A percentile compares a stretch with the other conserved stretches of the same genome.
Conservation (phyloP, 1,140 invertebrate genomes). For the Drosophila prosaltans region DNA sequence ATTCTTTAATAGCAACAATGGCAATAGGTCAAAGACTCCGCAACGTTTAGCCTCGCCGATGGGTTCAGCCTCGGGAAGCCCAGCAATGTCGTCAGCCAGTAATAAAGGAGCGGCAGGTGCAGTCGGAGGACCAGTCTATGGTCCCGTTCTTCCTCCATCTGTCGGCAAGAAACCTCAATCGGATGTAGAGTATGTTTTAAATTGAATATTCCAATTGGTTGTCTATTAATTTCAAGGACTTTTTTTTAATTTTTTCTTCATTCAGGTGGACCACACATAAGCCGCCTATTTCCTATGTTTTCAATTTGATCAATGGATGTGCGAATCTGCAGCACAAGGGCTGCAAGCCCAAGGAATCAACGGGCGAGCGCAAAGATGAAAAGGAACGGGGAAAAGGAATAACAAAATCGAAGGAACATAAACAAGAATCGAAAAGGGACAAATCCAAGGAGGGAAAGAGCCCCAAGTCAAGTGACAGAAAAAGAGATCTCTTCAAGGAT, state of each 20-base stretch:
- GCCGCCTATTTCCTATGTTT: constrained; percentile 48
- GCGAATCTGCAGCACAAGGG: constrained; percentile 44
- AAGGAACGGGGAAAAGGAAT: neutral
- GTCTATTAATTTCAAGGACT: neutral
- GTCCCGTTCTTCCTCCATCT: constrained; percentile 31
- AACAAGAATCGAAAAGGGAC: neutral
- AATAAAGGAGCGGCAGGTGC: neutral
- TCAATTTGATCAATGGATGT: constrained; percentile 51
- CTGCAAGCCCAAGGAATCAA: constrained; percentile 31
- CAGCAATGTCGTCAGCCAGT: neutral
- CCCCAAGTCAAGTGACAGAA: neutral
- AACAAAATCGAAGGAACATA: constrained; percentile 20
- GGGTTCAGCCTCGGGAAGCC: neutral
- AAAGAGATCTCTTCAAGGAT: neutral
- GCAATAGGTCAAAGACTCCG: constrained; percentile 15
- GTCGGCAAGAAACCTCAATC: constrained; percentile 46
- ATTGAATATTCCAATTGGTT: neutral
- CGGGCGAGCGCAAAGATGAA: neutral
- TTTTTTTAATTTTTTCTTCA: neutral
- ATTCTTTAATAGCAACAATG: constrained; percentile 38
- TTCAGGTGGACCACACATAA: constrained; percentile 55
- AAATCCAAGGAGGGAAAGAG: constrained; percentile 13
- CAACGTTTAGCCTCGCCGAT: constrained; percentile 35
- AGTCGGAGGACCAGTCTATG: constrained; percentile 18
- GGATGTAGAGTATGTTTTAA: constrained; percentile 42